Percentiles rank a stretch among this genome's conserved stretches.
Conservation (phyloP, 2,113 vertebrate species). For the Bubalus kerabau region DNA sequence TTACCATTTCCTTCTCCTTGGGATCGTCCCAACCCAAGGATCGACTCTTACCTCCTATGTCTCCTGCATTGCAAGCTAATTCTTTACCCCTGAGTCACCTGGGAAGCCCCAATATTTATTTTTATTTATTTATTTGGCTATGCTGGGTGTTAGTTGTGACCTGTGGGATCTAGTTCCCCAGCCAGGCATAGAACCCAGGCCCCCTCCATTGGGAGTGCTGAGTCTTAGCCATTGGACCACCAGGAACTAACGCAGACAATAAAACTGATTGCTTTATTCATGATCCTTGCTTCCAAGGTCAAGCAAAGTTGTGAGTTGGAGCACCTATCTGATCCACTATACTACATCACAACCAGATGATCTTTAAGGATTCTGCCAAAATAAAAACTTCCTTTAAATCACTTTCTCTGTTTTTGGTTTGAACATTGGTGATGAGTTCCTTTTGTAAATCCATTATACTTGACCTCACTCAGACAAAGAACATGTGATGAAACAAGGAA, state of each 20-base stretch:
- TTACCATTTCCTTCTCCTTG: neutral
- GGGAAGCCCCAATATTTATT: neutral
- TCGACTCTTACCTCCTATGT: neutral
- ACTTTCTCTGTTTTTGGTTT: neutral
- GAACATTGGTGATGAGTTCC: neutral
- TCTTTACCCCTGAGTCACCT: neutral
- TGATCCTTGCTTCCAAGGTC: neutral
- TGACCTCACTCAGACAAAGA: neutral
- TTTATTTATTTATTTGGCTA: neutral
- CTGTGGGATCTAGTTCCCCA: neutral
- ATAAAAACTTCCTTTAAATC: neutral
- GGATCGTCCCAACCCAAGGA: neutral
- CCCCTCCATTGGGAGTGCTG: neutral
- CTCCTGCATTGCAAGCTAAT: neutral
- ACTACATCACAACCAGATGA: neutral
- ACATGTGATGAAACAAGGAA: neutral
- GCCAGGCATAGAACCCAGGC: neutral
- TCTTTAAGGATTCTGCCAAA: neutral
- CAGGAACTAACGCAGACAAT: neutral
- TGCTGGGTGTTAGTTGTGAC: neutral
- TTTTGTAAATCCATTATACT: neutral
- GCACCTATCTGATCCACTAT: neutral
- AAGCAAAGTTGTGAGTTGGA: neutral
- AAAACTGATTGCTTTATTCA: neutral
- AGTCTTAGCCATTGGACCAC: neutral